Evolutionary conservation across 2,888 invertebrate species (phyloP), one percentile per base, ranked within the genome.

Genomic region (Cheiracanthium punctorium): DNA sequence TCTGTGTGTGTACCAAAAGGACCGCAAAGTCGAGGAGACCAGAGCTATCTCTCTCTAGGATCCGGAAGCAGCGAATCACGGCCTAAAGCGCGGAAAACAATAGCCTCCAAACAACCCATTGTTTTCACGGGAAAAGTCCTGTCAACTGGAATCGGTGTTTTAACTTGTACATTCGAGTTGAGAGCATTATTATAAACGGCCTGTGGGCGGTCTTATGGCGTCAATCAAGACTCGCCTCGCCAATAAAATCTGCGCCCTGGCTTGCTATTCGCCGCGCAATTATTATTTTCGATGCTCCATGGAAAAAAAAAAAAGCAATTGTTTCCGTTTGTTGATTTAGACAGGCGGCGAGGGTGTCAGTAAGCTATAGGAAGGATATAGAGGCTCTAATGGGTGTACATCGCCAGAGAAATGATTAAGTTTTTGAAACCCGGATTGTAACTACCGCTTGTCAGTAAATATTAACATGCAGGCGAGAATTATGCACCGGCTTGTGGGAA

Each of bases 31-130:
- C n/a, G n/a, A n/a, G n/a, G n/a, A n/a, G 58, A 24, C 24, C 24
- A 24, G 58, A 24, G 17, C 24, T 17, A 24, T 20, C 58, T 58
- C 2, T 58, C 58, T 58, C 58, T 24, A 24, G 17, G 41, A 74
- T 69, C 73, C 84, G 84, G 84, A 84, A 84, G 79, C 79, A 52
- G 67, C 28, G 52, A 77, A 77, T 77, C 72, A 84, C 32, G 52
- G 48, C 24, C 69, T 64, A 17, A 20, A 84, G 29, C 65, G 52
- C 58, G 79, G 84, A 73, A n/a, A 84, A 84, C 79, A 79, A 84
- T 79, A 52, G 84, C 28, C 37, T 67, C 76, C 29, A 48, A 79
- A 77, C 58, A 20, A 69, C 17, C 43, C 73, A 79, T 74, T 84
- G 69, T 74, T 84, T 84, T 84, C 58, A 69, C 74, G 69, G 52